phyloP scores from a whole-genome alignment of 1,140 invertebrate species.

The Magallana ariakensis region DNA sequence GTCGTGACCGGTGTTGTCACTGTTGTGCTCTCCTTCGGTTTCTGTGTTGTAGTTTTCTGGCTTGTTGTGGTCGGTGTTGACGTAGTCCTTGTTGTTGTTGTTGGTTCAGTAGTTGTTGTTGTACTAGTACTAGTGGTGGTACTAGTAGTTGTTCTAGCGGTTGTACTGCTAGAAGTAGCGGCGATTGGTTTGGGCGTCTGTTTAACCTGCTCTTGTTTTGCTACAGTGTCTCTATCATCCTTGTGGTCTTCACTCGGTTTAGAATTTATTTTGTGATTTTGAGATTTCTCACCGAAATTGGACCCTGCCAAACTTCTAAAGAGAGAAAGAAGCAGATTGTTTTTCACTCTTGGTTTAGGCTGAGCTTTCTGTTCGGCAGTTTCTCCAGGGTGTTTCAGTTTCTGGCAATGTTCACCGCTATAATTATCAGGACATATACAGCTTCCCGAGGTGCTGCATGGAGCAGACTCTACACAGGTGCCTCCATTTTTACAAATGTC shows the following conservation, averaged over 20 bases:
- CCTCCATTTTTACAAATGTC: slow-evolving; percentile 50
- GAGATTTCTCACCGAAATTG: background rate
- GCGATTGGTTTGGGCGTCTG: background rate
- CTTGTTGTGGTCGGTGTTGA: background rate
- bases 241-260: background rate
- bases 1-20: background rate
- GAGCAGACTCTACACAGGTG: background rate
- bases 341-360: background rate
- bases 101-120: background rate
- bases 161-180: background rate
- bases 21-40: background rate
- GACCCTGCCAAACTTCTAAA: background rate
- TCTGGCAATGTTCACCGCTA: slow-evolving; percentile 34
- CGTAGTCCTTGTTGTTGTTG: background rate
- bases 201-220: background rate
- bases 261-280: background rate
- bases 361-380: background rate
- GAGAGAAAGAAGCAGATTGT: background rate
- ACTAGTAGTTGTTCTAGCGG: background rate
- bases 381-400: background rate
- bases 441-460: background rate
- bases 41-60: background rate
- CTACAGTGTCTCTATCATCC: background rate
- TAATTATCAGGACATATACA: slow-evolving; percentile 34
- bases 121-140: background rate